A percentile compares a stretch with the other conserved stretches of the same genome.
Conservation (phyloP, 2,888 invertebrate genomes). For the Parnassius orleans region DNA sequence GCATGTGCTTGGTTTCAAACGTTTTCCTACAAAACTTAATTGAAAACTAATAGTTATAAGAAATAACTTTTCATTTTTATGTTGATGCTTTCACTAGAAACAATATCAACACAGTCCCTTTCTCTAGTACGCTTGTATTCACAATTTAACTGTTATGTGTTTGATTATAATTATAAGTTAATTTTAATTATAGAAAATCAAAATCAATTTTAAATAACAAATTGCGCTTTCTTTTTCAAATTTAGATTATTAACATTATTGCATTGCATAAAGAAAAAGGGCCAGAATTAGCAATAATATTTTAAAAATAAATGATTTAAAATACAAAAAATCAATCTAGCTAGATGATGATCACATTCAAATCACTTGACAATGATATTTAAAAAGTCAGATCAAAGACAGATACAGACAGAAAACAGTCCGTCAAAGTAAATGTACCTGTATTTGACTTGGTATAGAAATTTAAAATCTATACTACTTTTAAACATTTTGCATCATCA, state of each 20-base stretch:
- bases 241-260: no score
- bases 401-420: slow-evolving; percentile 10
- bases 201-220: no score
- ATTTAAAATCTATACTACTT: slow-evolving; percentile 23
- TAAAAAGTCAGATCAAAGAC: slow-evolving; percentile 22
- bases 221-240: no score
- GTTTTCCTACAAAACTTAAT: slow-evolving; percentile 3
- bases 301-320: slow-evolving; percentile 6
- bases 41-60: background rate
- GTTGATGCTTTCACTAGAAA: slow-evolving; percentile 30
- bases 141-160: background rate
- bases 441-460: slow-evolving; percentile 3
- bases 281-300: slow-evolving; percentile 1
- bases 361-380: slow-evolving; percentile 43
- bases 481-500: slow-evolving; percentile 19
- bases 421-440: background rate
- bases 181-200: background rate
- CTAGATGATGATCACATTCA: slow-evolving; percentile 43
- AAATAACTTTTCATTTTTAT: background rate
- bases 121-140: slow-evolving; percentile 2
- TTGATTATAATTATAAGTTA: background rate
- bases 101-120: slow-evolving; percentile 6
- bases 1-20: slow-evolving; percentile 1
- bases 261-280: background rate
- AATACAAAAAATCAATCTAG: slow-evolving; percentile 36